A percentile compares a stretch with the other conserved stretches of the same genome.
These are phyloP conservation scores for Cichlasoma orientale DNA, from an alignment of 2,797 vertebrate genomes.

Conservation along the genomic window DNA sequence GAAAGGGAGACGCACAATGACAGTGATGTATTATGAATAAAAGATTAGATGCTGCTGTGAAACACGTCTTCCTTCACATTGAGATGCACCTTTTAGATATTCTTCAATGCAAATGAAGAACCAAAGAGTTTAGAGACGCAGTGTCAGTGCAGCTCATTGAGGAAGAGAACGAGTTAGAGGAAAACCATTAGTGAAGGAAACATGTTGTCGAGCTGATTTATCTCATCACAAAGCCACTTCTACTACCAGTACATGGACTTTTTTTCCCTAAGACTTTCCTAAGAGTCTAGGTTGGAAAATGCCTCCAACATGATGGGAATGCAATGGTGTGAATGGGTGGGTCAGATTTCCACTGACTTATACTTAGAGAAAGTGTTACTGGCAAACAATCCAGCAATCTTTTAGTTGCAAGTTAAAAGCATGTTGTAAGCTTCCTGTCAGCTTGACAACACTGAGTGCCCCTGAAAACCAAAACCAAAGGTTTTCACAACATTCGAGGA, in stretches of 20 bases:
- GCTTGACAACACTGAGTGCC: background rate
- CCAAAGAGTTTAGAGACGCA: conserved; percentile 38
- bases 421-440: background rate
- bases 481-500: background rate
- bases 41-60: conserved; percentile 60
- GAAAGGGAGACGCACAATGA: conserved; percentile 41
- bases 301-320: background rate
- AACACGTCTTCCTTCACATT: conserved; percentile 44
- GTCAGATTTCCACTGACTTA: conserved; percentile 1
- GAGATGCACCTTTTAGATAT: conserved; percentile 49
- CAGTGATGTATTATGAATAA: conserved; percentile 63
- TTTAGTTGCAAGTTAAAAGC: background rate
- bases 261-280: background rate
- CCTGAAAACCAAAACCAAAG: background rate
- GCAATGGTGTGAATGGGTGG: background rate
- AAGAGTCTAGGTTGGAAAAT: background rate
- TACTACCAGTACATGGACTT: background rate
- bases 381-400: background rate
- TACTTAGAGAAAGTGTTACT: background rate
- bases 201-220: conserved; percentile 40
- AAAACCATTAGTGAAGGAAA: conserved; percentile 36
- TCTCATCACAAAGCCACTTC: conserved; percentile 9
- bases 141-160: conserved; percentile 23
- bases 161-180: conserved; percentile 19
- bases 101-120: conserved; percentile 35